phyloP scores from a whole-genome alignment of 2,888 invertebrate species.

The Drosophila pegasa region DNA sequence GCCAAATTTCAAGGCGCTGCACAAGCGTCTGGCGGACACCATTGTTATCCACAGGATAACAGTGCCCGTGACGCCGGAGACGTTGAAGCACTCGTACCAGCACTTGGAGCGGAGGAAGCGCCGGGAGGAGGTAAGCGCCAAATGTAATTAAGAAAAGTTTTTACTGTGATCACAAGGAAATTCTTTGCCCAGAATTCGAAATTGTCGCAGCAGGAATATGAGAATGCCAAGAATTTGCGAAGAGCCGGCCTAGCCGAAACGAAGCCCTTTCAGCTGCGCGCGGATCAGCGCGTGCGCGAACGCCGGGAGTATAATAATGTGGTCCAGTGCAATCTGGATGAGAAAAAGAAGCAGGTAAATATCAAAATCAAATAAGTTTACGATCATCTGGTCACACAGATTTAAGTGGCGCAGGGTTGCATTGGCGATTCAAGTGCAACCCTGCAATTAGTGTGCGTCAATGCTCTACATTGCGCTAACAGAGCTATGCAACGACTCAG shows the following conservation, averaged over 20 bases:
- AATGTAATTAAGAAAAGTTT: not conserved
- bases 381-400: conserved; percentile 17
- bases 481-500: conserved; percentile 14
- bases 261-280: conserved; percentile 80
- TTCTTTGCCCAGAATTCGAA: not conserved
- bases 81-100: conserved; percentile 74
- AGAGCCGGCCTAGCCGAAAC: conserved; percentile 48
- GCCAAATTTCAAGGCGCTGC: conserved; percentile 74
- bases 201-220: conserved; percentile 28
- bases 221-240: conserved; percentile 18
- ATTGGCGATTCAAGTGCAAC: not conserved
- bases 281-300: conserved; percentile 78
- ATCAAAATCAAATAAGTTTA: conserved; percentile 15
- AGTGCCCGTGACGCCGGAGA: conserved; percentile 76
- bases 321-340: conserved; percentile 61
- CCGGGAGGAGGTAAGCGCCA: conserved; percentile 58
- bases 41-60: conserved; percentile 68
- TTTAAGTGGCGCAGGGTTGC: not conserved
- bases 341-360: conserved; percentile 81
- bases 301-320: conserved; percentile 79
- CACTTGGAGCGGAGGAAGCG: conserved; percentile 54
- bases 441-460: not conserved
- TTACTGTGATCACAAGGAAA: not conserved
- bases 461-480: conserved; percentile 19
- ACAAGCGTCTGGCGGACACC: conserved; percentile 50